Conservation (phyloP, 2,113 vertebrate genomes). For the Forbesichthys papilliferus region DNA sequence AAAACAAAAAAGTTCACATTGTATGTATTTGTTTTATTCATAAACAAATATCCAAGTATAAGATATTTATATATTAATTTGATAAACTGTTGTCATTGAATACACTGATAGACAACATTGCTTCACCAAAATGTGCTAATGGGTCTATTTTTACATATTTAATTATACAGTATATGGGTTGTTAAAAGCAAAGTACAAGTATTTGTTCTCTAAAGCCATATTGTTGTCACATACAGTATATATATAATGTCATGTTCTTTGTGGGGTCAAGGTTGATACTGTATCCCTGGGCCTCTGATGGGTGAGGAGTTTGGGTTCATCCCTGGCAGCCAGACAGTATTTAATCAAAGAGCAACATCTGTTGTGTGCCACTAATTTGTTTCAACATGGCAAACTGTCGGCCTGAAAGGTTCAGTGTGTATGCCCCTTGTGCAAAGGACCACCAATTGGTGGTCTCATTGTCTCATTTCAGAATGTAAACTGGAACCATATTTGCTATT, state of each 20-base stretch:
- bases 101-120: too few species aligned
- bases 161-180: too few species aligned
- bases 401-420: constrained; percentile 58
- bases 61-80: too few species aligned
- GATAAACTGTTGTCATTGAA: too few species aligned
- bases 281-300: constrained; percentile 36
- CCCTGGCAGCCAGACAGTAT: constrained; percentile 67
- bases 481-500: background rate
- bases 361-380: constrained; percentile 69
- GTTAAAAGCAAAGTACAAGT: too few species aligned
- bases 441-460: constrained; percentile 32
- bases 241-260: constrained; percentile 13
- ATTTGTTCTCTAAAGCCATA: background rate
- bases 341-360: constrained; percentile 75
- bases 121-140: too few species aligned
- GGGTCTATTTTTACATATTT: too few species aligned
- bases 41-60: too few species aligned
- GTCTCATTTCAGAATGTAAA: constrained; percentile 18
- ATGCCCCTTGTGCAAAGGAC: constrained; percentile 59
- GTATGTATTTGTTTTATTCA: too few species aligned
- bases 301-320: constrained; percentile 56
- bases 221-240: background rate
- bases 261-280: constrained; percentile 28
- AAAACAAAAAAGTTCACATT: too few species aligned
- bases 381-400: constrained; percentile 48